A percentile compares a stretch with the other conserved stretches of the same genome.
Conservation (phyloP, 2,797 vertebrate genomes). For the Garrulus glandarius region DNA sequence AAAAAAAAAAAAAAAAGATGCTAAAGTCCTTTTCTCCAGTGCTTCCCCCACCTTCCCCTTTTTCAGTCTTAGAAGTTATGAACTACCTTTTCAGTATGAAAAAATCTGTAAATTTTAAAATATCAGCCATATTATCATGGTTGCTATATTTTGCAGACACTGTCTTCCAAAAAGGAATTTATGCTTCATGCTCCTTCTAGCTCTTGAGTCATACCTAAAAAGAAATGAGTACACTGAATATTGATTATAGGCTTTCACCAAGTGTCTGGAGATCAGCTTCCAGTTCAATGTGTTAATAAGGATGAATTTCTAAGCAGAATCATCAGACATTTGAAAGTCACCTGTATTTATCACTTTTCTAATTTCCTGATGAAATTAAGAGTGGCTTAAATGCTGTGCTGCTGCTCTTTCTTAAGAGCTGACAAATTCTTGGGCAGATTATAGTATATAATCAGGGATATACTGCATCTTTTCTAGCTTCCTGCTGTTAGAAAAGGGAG, state of each 20-base stretch:
- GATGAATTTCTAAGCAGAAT: background rate
- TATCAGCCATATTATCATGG: background rate
- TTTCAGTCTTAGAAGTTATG: background rate
- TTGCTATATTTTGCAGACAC: background rate
- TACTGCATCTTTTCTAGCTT: background rate
- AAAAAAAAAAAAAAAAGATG: background rate
- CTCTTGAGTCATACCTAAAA: background rate
- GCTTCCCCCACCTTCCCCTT: fast-evolving
- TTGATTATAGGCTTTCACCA: background rate
- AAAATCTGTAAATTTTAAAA: background rate
- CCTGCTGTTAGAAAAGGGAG: background rate
- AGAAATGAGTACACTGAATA: background rate
- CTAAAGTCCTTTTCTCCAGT: background rate
- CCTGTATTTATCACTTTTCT: background rate
- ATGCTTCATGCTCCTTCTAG: background rate
- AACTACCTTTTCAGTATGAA: background rate
- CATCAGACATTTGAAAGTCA: background rate
- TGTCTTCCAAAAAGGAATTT: background rate
- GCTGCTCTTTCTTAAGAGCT: background rate
- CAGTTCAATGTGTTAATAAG: background rate
- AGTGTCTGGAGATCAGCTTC: background rate
- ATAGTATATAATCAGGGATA: background rate
- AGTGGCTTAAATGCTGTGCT: background rate
- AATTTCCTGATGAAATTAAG: background rate
- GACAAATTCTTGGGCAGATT: background rate